Base-by-base conservation (phyloP, 2,113 vertebrate species). In the Nematolebias whitei region DNA sequence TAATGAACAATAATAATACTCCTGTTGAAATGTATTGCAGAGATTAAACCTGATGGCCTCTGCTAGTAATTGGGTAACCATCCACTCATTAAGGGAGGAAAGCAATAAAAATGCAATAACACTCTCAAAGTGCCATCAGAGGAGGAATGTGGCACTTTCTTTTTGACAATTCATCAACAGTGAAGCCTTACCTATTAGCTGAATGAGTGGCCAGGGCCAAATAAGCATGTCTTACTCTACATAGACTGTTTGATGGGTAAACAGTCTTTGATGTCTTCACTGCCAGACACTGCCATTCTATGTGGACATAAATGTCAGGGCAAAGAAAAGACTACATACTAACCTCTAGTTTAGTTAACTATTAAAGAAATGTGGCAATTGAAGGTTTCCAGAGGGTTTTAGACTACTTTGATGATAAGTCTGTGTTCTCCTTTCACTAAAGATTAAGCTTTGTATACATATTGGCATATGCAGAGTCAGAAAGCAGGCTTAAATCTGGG, bases 1-100 rank as follows among this genome's bases (percentile, higher is more conserved):
- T 90, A 91, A 90, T 88, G 87, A 91, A 90, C 87, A 88, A 89
- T 90, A 89, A 90, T 85, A 88, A 86, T 63, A 75, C 78, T 83
- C 79, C 22, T 19, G 86, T 63, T 84, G 68, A 87, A 89, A 88
- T 74, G 88, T 79, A 83, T 81, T 83, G 80, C 57, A 16, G 79
- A 88, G 82, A 84, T 80, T 61, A 81, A 72, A 85, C 71, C 73
- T 82, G 68, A 83, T 78, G 76, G 78, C 78, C 82, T 75, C 51
- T 19, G 56, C 45, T 79, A 60, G 69, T 89, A 90, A 92, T 86
- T 88, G 86, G 78, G 73, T 78, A 80, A 69, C 66, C 79, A 76
- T 74, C 58, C 62, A 83, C 80, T 89, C 84, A 78, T 90, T 91
- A 89, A 85, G 71, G 78, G 52, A 76, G 65, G 70, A 79, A 77